Base-by-base conservation (phyloP, 2,888 invertebrate species). In the Anarsia innoxiella region DNA sequence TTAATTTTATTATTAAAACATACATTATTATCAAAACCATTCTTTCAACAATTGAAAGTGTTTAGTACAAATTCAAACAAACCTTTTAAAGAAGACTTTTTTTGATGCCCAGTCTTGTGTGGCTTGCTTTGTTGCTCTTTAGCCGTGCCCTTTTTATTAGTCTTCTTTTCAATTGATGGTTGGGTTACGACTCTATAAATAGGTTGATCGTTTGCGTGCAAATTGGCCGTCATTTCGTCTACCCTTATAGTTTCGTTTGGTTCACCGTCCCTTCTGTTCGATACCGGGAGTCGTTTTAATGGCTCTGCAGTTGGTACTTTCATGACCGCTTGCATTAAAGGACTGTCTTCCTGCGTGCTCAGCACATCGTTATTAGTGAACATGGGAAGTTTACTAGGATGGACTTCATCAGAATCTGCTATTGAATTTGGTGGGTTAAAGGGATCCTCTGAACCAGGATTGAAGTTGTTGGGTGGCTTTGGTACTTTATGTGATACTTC, bases 71-170 rank as follows among this genome's bases (percentile, higher is more conserved):
- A n/a, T 19, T 19, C 26, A 34, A 19, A 1, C 34, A 15, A 16
- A 83, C 84, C 84, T 74, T 84, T 84, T 35, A 75, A 48, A n/a
- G 82, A 76, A 23, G 78, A 76, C 48, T 84, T 84, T 55, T 83
- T 84, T 47, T 76, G 78, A 55, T 82, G 82, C 16, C 75, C 76
- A 27, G 65, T 59, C 59, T 84, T 83, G 27, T 70, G 66, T 6
- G 66, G 60, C 39, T 82, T 82, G 28, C 49, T 63, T 30, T 49
- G 52, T 42, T 65, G 67, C 23, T 80, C 78, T 44, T 83, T 83
- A 31, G 65, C 42, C 37, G 56, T 57, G 34, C 49, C 63, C 53
- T 83, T 83, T 48, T 82, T 84, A 43, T 72, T 78, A 25, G 59
- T 53, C 56, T 84, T 83, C 53, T 76, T 79, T 38, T 82, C 82